These are phyloP conservation scores for Orthonyx spaldingii DNA, from an alignment of 2,113 vertebrate genomes.

Conservation along the genomic window DNA sequence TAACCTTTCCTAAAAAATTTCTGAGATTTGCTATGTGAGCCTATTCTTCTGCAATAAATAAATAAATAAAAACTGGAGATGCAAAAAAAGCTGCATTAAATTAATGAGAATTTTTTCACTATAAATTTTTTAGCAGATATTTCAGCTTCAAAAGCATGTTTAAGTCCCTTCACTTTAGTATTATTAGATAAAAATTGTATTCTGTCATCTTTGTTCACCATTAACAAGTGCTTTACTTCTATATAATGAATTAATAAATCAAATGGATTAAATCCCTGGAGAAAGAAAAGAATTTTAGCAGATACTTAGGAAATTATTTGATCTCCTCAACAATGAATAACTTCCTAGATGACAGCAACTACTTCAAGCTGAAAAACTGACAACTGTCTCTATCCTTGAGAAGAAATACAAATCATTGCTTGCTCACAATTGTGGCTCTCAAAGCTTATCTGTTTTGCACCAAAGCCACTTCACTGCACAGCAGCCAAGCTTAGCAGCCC, in stretches of 20 bases:
- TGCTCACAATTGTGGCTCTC: not conserved
- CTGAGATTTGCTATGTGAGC: not conserved
- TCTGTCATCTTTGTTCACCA: not conserved
- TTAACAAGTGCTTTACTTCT: not conserved
- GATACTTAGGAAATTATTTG: not conserved
- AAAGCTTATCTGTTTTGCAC: accelerated
- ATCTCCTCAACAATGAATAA: not conserved
- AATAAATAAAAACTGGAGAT: not conserved
- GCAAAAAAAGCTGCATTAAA: not conserved
- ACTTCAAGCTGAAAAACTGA: not conserved
- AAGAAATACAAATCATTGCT: not conserved
- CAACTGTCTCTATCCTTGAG: not conserved
- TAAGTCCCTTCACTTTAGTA: not conserved
- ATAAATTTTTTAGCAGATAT: not conserved
- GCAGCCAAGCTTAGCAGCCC: not conserved
- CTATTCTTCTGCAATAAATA: not conserved
- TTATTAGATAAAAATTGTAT: not conserved
- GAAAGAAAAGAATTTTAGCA: not conserved
- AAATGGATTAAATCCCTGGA: not conserved
- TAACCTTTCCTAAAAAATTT: not conserved
- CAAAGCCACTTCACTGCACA: not conserved
- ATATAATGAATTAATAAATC: not conserved
- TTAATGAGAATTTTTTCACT: not conserved
- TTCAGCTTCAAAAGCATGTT: not conserved
- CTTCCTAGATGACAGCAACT: not conserved